phyloP scores from a whole-genome alignment of 1,140 invertebrate genomes.

The Caligus rogercresseyi region DNA sequence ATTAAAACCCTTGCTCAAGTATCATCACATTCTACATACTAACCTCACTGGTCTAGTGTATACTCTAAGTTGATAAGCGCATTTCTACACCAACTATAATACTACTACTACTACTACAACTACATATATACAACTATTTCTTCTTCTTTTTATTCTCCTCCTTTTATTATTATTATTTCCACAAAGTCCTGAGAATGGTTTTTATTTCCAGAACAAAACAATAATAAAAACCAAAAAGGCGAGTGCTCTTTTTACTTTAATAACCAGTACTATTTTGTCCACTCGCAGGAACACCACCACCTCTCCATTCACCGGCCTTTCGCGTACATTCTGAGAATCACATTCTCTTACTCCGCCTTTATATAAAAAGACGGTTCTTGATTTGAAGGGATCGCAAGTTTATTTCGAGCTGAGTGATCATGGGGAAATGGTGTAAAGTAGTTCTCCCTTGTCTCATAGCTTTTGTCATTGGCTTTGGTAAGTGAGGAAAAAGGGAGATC shows the following conservation, averaged over 20 bases:
- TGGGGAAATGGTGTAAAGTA: slow-evolving; percentile 4
- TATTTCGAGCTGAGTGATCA: slow-evolving; percentile 10
- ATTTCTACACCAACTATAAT: too few relatives aligned
- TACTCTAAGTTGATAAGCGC: too few relatives aligned
- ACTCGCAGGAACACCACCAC: not conserved
- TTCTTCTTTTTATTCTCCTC: too few relatives aligned
- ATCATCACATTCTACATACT: too few relatives aligned
- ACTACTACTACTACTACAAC: too few relatives aligned
- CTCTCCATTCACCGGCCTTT: not conserved
- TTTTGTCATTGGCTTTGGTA: not conserved
- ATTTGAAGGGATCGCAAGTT: slow-evolving; percentile 1
- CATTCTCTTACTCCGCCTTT: not conserved
- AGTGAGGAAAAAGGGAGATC: too few relatives aligned
- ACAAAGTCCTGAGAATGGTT: too few relatives aligned
- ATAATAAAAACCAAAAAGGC: not conserved
- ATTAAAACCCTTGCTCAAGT: too few relatives aligned
- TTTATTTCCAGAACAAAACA: not conserved
- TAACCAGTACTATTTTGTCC: not conserved
- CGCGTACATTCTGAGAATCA: not conserved
- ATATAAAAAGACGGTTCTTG: not conserved
- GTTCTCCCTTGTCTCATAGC: not conserved
- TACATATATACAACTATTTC: too few relatives aligned
- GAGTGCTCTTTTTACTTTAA: not conserved
- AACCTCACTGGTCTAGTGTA: too few relatives aligned
- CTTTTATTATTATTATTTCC: too few relatives aligned